A percentile compares a stretch with the other conserved stretches of the same genome.
These are phyloP conservation scores for Tinea trinotella DNA, from an alignment of 2,888 invertebrate genomes.

Conservation along the genomic window DNA sequence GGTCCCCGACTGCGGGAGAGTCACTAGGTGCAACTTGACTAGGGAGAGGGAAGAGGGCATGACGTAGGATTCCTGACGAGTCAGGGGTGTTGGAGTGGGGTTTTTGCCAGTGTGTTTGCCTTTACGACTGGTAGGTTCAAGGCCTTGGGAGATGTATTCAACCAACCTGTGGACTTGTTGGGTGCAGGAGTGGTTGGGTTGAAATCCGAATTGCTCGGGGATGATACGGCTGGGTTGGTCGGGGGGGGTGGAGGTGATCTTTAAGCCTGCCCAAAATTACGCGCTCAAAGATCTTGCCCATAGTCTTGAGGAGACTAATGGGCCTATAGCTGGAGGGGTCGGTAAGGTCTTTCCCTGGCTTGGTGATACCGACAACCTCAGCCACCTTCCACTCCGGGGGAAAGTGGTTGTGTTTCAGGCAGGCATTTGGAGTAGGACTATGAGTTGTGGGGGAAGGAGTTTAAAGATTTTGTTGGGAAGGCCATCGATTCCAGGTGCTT, in stretches of 20 bases:
- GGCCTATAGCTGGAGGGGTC: constrained; percentile 1
- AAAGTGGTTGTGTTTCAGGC: not conserved
- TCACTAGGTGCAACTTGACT: too few species aligned
- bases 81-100: too few species aligned
- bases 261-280: not conserved
- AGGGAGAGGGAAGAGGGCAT: too few species aligned
- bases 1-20: too few species aligned
- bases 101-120: too few species aligned
- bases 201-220: not conserved
- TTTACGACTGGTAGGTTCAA: too few species aligned
- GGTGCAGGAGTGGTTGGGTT: not conserved
- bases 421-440: not conserved
- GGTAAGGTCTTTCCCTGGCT: too few species aligned
- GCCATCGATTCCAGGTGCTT: not conserved
- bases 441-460: not conserved
- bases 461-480: not conserved
- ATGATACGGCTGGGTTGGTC: not conserved
- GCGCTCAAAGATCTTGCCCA: not conserved
- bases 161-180: not conserved
- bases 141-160: not conserved
- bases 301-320: not conserved
- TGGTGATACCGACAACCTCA: not conserved
- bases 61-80: too few species aligned
- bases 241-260: not conserved
- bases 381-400: not conserved